phyloP scores from a whole-genome alignment of 1,140 invertebrate species.

The Atta colombica region DNA sequence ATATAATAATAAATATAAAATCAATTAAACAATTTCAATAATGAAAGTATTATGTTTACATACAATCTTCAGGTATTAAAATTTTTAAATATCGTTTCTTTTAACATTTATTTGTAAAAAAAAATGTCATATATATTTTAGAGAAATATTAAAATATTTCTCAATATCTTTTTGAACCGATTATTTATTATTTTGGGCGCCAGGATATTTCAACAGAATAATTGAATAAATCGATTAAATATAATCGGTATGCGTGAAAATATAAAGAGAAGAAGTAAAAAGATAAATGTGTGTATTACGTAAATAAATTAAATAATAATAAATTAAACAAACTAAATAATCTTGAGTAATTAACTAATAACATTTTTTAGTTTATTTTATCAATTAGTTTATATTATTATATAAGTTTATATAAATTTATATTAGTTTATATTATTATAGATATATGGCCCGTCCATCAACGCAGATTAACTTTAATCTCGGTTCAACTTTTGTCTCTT shows the following conservation, averaged over 20 bases:
- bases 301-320: background rate
- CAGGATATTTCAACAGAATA: background rate
- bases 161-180: background rate
- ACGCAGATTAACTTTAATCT: no score
- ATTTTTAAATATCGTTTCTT: background rate
- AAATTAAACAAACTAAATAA: no score
- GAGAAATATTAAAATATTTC: background rate
- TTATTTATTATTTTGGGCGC: background rate
- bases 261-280: background rate
- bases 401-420: background rate
- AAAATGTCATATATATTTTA: background rate
- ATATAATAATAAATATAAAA: background rate
- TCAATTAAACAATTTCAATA: constrained; percentile 4
- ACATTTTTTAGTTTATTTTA: constrained; percentile 3
- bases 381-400: background rate
- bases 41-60: background rate
- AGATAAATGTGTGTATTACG: background rate
- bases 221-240: background rate
- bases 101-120: background rate
- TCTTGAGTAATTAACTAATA: background rate
- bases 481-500: no score
- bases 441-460: background rate
- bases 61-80: background rate
- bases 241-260: background rate
- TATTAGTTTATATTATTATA: background rate